phyloP scores from a whole-genome alignment of 2,797 vertebrate genomes.

The Pseudochromis fuscus region DNA sequence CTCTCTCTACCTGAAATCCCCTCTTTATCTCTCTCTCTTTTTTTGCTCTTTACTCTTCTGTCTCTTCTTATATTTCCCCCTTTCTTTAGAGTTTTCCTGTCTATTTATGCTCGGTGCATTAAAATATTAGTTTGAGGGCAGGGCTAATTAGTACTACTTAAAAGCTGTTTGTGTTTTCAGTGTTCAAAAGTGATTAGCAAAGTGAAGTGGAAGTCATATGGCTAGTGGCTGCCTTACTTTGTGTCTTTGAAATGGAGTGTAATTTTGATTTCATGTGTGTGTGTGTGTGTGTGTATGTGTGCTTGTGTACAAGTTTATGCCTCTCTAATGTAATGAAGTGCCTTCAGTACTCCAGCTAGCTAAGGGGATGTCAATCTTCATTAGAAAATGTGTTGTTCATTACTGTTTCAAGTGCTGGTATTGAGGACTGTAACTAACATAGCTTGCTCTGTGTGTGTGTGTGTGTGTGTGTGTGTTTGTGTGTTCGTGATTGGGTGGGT shows the following conservation, averaged over 20 bases:
- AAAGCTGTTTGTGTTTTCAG: conserved; percentile 60
- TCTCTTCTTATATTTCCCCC: background rate
- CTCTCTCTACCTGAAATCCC: conserved; percentile 5
- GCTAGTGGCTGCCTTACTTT: conserved; percentile 49
- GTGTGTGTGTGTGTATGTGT: conserved; percentile 17
- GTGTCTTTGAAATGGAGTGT: conserved; percentile 44
- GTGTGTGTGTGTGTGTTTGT: conserved; percentile 6
- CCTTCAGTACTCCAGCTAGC: conserved; percentile 44
- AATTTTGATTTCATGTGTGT: conserved; percentile 31
- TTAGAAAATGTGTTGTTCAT: conserved; percentile 72
- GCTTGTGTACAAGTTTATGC: conserved; percentile 26
- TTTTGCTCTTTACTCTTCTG: conserved; percentile 16
- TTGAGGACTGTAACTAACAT: conserved; percentile 39
- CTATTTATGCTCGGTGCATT: conserved; percentile 14
- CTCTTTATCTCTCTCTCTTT: background rate
- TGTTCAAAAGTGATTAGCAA: conserved; percentile 61
- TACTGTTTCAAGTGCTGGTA: conserved; percentile 56
- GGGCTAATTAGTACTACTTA: conserved; percentile 56
- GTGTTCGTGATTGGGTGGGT: conserved; percentile 13
- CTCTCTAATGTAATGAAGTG: conserved; percentile 64
- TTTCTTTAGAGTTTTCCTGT: conserved; percentile 16
- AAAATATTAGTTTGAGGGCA: conserved; percentile 48
- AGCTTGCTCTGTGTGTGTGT: conserved; percentile 17
- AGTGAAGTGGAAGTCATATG: conserved; percentile 59
- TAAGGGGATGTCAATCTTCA: conserved; percentile 68